phyloP scores from a whole-genome alignment of 2,113 vertebrate species.

The Gallinago media region DNA sequence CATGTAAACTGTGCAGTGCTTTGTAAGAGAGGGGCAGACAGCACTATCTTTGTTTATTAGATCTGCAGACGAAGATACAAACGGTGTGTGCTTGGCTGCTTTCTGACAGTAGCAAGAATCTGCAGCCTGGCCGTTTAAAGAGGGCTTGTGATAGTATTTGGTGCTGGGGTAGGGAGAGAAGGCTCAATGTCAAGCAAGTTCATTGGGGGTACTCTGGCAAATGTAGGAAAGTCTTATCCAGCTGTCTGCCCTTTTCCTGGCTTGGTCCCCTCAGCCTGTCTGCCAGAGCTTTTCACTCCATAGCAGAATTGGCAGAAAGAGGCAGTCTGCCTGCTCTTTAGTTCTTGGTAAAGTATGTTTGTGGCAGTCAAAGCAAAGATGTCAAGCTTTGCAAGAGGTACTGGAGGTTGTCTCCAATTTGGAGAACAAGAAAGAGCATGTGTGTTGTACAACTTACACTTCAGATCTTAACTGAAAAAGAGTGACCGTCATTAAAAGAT shows the following conservation, averaged over 20 bases:
- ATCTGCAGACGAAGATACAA: neutral
- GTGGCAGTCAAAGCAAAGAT: slow-evolving; percentile 8
- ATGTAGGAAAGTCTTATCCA: neutral
- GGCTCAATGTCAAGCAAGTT: neutral
- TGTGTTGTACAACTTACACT: neutral
- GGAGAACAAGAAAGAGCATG: neutral
- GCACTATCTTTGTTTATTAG: neutral
- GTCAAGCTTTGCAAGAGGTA: neutral
- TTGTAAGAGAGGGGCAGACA: neutral
- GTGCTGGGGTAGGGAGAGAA: neutral
- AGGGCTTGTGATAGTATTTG: neutral
- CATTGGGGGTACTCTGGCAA: neutral
- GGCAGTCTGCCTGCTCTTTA: neutral
- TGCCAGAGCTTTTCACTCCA: neutral
- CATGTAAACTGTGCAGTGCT: neutral
- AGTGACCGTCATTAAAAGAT: neutral
- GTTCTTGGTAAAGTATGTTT: neutral
- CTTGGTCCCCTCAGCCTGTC: neutral
- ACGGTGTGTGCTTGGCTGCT: neutral
- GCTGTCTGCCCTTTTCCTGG: neutral
- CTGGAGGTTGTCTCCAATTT: neutral
- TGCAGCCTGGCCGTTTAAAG: neutral
- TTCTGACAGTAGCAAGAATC: neutral
- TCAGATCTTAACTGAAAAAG: neutral
- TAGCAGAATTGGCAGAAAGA: neutral